These are phyloP conservation scores for Apodemia zela DNA, from an alignment of 2,888 invertebrate genomes.

Conservation along the genomic window DNA sequence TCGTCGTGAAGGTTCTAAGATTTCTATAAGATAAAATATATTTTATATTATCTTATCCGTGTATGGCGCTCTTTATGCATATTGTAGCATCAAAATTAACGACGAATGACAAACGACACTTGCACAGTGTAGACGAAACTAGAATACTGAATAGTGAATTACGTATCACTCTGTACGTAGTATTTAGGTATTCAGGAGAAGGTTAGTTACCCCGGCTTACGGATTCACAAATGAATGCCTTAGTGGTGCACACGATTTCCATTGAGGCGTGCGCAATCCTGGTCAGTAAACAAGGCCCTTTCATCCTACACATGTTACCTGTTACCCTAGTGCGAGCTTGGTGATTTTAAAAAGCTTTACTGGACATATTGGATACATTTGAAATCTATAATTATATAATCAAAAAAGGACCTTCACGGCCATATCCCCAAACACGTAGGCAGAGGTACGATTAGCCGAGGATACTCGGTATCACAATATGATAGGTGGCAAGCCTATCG, in stretches of 20 bases:
- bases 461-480: too few relatives aligned
- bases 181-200: conserved; percentile 36
- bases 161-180: conserved; percentile 15
- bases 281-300: conserved; percentile 61
- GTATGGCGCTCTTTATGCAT: background rate
- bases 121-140: conserved; percentile 1
- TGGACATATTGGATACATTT: background rate
- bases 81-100: background rate
- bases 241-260: conserved; percentile 58
- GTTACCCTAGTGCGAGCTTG: conserved; percentile 55
- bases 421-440: too few relatives aligned
- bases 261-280: conserved; percentile 50
- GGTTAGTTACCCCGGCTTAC: conserved; percentile 62
- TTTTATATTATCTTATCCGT: too few relatives aligned
- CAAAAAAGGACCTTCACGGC: too few relatives aligned
- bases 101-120: background rate
- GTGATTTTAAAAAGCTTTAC: background rate
- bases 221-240: conserved; percentile 62
- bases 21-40: too few relatives aligned
- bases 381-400: background rate
- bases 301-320: conserved; percentile 62
- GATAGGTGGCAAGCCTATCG: too few relatives aligned
- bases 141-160: conserved; percentile 6
- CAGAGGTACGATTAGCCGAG: too few relatives aligned
- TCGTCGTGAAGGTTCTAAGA: too few relatives aligned